phyloP scores from a whole-genome alignment of 1,140 invertebrate genomes.

The Episyrphus balteatus region DNA sequence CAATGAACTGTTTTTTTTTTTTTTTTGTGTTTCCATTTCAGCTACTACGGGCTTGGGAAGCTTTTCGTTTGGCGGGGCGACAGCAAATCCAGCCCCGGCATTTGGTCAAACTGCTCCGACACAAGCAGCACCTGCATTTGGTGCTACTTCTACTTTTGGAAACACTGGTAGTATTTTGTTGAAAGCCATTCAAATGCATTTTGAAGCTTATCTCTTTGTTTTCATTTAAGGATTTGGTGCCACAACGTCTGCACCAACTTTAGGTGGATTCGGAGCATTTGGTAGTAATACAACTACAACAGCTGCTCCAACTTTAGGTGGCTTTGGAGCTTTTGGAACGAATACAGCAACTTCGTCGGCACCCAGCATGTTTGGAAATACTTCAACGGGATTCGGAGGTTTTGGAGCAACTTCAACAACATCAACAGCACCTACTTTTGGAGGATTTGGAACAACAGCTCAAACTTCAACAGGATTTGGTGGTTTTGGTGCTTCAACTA shows the following conservation, averaged over 20 bases:
- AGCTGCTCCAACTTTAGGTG: constrained; percentile 33
- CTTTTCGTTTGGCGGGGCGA: constrained; percentile 34
- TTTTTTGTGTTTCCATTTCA: neutral
- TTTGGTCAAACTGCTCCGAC: constrained; percentile 19
- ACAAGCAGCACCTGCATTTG: constrained; percentile 21
- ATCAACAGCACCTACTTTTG: constrained; percentile 35
- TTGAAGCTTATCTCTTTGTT: constrained; percentile 1
- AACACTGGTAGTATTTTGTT: constrained; percentile 11
- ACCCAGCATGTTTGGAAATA: constrained; percentile 12
- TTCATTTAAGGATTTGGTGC: constrained; percentile 25
- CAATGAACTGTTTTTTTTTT: constrained; percentile 15
- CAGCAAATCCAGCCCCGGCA: constrained; percentile 16
- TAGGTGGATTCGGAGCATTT: constrained; percentile 26
- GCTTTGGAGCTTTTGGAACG: constrained; percentile 34
- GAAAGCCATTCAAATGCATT: constrained; percentile 10
- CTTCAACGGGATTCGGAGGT: constrained; percentile 42
- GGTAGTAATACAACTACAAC: constrained; percentile 13
- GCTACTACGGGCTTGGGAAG: constrained; percentile 21
- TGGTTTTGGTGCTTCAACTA: constrained; percentile 18
- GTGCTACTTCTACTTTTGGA: constrained; percentile 28
- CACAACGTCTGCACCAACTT: constrained; percentile 17
- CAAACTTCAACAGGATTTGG: constrained; percentile 32
- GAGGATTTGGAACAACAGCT: constrained; percentile 40
- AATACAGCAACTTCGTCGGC: constrained; percentile 1
- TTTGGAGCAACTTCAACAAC: constrained; percentile 42